Percentiles rank a stretch among this genome's conserved stretches.
These are phyloP conservation scores for Scrobipalpa costella DNA, from an alignment of 2,888 invertebrate genomes.

Conservation along the genomic window DNA sequence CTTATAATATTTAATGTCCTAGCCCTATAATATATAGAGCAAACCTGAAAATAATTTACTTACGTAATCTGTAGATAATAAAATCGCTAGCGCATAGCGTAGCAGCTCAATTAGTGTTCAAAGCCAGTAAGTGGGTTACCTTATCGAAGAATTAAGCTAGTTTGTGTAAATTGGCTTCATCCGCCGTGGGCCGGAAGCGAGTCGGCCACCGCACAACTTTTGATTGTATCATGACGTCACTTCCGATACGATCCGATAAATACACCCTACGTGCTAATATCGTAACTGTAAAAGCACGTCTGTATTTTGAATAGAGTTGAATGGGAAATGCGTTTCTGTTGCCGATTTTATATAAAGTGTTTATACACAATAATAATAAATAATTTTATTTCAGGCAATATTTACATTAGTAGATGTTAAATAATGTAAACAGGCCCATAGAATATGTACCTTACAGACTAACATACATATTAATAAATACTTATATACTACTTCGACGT, in stretches of 20 bases:
- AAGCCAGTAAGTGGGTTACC: constrained; percentile 40
- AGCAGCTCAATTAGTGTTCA: constrained; percentile 39
- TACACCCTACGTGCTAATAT: not conserved
- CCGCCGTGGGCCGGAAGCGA: constrained; percentile 55
- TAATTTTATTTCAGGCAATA: no score
- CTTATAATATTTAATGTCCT: no score
- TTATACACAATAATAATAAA: no score
- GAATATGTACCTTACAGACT: no score
- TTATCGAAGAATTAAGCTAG: constrained; percentile 58
- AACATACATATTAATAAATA: no score
- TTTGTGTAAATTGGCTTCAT: constrained; percentile 66
- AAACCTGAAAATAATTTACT: not conserved
- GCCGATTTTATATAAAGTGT: no score
- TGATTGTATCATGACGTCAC: constrained; percentile 44
- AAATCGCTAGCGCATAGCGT: not conserved
- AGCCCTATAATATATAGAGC: no score
- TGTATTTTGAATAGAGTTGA: no score
- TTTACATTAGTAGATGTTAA: no score
- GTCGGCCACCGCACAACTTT: constrained; percentile 47
- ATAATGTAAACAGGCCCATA: no score
- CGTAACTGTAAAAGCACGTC: not conserved
- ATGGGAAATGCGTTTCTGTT: no score
- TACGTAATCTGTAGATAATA: not conserved
- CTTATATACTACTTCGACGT: no score
- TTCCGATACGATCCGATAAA: constrained; percentile 8